Evolutionary conservation across 2,797 vertebrate genomes (phyloP).

Genomic region (Ceyx erithaca): DNA sequence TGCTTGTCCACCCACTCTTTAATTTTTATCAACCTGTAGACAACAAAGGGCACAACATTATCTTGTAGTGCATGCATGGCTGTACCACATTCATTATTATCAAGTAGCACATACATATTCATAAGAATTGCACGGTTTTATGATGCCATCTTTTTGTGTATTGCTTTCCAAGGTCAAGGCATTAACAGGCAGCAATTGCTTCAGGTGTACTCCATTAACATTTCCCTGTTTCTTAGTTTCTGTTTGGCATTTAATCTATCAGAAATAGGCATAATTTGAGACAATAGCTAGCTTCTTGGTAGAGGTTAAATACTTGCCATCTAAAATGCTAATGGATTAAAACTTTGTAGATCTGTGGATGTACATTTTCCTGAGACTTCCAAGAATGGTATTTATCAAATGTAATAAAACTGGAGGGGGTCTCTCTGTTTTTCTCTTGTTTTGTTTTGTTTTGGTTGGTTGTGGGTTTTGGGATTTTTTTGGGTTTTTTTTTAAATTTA

Average conservation of each 20-base stretch:
- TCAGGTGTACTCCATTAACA: conserved; percentile 84
- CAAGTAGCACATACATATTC: conserved; percentile 87
- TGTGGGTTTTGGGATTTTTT: too few relatives aligned
- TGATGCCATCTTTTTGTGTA: conserved; percentile 87
- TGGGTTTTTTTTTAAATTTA: neutral
- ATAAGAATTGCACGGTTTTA: conserved; percentile 86
- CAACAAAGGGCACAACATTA: conserved; percentile 85
- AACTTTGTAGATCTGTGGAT: neutral
- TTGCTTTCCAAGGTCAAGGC: conserved; percentile 84
- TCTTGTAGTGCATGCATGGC: conserved; percentile 88
- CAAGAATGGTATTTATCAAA: neutral
- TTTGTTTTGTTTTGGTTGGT: neutral
- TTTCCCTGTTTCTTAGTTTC: conserved; percentile 78
- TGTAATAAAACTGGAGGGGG: neutral
- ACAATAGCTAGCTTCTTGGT: conserved; percentile 50
- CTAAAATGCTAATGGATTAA: conserved; percentile 13
- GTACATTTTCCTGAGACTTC: neutral
- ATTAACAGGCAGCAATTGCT: conserved; percentile 84
- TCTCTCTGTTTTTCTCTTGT: neutral
- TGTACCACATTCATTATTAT: conserved; percentile 87
- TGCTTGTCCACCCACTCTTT: conserved; percentile 98
- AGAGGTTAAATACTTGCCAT: conserved; percentile 22
- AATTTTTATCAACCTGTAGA: conserved; percentile 95
- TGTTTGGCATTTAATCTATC: conserved; percentile 71
- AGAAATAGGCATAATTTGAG: conserved; percentile 69